Evolutionary conservation across 92 coral and sea anemone genomes (phyloP).

Genomic region (Anthopleura xanthogrammica): DNA sequence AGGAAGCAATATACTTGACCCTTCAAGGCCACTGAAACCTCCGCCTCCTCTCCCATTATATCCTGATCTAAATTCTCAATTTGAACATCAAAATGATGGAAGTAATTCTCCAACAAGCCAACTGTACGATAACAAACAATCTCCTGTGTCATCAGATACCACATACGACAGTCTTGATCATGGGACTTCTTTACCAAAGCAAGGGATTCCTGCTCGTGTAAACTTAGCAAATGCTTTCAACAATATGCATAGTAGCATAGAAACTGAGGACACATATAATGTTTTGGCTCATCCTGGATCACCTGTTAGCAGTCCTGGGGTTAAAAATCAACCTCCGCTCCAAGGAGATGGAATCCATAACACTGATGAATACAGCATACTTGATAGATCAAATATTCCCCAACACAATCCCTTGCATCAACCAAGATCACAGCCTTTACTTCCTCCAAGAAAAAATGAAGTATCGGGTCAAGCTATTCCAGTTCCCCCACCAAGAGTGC

Average conservation of each 20-base stretch:
- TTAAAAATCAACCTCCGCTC: not conserved
- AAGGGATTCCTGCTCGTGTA: not conserved
- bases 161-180: slow-evolving; percentile 36
- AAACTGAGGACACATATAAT: slow-evolving; percentile 28
- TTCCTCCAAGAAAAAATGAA: slow-evolving; percentile 20
- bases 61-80: slow-evolving; percentile 7
- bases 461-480: slow-evolving; percentile 10
- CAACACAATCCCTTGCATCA: slow-evolving; percentile 28
- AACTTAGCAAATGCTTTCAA: not conserved
- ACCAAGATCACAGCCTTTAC: slow-evolving; percentile 9
- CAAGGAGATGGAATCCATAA: not conserved
- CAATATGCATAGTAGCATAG: slow-evolving; percentile 1
- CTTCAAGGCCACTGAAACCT: slow-evolving; percentile 8
- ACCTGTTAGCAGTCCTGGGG: slow-evolving; percentile 17
- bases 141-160: slow-evolving; percentile 9
- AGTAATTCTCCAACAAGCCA: slow-evolving; percentile 27
- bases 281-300: slow-evolving; percentile 34
- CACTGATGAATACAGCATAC: slow-evolving; percentile 36
- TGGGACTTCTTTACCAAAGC: not conserved
- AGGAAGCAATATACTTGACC: slow-evolving; percentile 24
- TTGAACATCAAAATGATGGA: slow-evolving; percentile 37
- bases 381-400: slow-evolving; percentile 30
- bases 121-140: slow-evolving; percentile 3
- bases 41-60: slow-evolving; percentile 23
- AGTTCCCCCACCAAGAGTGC: slow-evolving; percentile 30